phyloP scores from a whole-genome alignment of 1,140 invertebrate genomes.

The Lordiphosa stackelbergi region DNA sequence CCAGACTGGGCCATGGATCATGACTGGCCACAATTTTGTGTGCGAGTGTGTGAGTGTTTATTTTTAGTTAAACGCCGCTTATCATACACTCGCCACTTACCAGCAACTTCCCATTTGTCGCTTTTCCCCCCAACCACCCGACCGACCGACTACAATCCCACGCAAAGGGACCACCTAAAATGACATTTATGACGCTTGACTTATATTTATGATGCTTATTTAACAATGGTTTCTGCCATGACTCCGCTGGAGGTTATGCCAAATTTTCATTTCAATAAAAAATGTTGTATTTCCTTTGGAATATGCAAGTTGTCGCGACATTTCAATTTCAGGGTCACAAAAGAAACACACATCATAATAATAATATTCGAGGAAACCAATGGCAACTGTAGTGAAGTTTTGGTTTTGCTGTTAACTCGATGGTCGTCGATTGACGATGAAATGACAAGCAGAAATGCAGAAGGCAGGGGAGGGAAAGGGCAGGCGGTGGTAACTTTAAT shows the following conservation, averaged over 20 bases:
- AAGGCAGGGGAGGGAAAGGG: background rate
- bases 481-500: constrained; percentile 16
- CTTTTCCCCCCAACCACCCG: background rate
- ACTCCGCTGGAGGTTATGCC: background rate
- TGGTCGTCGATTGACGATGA: constrained; percentile 33
- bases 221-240: constrained; percentile 10
- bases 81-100: constrained; percentile 23
- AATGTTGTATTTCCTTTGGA: no score
- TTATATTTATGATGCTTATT: constrained; percentile 59
- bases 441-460: constrained; percentile 48
- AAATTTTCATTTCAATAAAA: no score
- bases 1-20: constrained; percentile 12
- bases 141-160: constrained; percentile 1
- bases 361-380: constrained; percentile 32
- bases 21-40: constrained; percentile 31
- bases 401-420: constrained; percentile 31
- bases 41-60: constrained; percentile 17
- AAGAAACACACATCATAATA: constrained; percentile 18
- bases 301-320: no score
- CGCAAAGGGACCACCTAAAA: constrained; percentile 26
- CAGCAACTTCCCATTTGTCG: background rate
- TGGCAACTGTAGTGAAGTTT: constrained; percentile 52
- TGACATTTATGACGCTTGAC: constrained; percentile 61
- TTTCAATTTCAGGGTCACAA: constrained; percentile 59
- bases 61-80: constrained; percentile 48